A percentile compares a stretch with the other conserved stretches of the same genome.
phyloP scores from a whole-genome alignment of 2,888 invertebrate species.

The Drosophila meridionalis region DNA sequence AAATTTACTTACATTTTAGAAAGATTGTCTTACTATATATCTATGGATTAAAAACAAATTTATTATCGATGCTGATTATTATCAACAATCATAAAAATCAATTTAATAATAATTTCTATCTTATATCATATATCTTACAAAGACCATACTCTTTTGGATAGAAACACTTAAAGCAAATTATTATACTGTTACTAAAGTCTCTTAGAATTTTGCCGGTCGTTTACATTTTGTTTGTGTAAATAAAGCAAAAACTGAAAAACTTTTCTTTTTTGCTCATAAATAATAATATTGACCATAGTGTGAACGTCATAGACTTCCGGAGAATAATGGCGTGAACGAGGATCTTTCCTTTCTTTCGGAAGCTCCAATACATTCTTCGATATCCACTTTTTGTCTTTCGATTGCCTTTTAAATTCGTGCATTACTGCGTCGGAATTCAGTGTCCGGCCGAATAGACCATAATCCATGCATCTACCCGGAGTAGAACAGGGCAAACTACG shows the following conservation, averaged over 20 bases:
- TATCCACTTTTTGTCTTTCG: background rate
- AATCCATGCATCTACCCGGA: background rate
- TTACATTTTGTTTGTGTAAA: background rate
- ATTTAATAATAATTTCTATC: background rate
- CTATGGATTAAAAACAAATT: too few relatives aligned
- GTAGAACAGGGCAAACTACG: background rate
- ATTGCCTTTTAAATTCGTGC: background rate
- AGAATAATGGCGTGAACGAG: background rate
- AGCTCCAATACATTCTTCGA: background rate
- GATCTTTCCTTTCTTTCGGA: background rate
- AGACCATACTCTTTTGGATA: too few relatives aligned
- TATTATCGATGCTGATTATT: too few relatives aligned
- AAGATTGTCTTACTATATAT: too few relatives aligned
- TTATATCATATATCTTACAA: background rate
- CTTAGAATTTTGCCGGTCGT: background rate
- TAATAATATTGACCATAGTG: background rate
- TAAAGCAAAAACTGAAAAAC: background rate
- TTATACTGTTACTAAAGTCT: background rate
- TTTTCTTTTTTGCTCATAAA: background rate
- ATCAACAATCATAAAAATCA: too few relatives aligned
- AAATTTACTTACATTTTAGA: too few relatives aligned
- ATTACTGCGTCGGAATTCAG: background rate
- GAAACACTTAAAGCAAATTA: background rate
- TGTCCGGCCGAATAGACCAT: background rate
- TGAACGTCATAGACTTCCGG: background rate